Evolutionary conservation across 92 coral and sea anemone species (phyloP).

Genomic region (Palythoa caribaeorum): DNA sequence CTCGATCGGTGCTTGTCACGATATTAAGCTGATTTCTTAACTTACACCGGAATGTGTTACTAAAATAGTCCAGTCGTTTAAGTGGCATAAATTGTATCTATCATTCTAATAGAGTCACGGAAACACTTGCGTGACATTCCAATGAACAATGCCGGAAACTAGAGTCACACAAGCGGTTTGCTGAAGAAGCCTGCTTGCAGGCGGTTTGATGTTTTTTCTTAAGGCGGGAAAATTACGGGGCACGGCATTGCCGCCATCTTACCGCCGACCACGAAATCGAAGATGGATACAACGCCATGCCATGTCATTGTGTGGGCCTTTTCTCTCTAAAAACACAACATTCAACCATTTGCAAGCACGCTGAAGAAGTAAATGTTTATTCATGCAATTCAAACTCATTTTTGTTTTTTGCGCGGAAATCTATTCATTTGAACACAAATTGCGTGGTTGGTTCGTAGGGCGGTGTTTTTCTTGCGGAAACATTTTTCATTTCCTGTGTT

Average conservation of each 20-base stretch:
- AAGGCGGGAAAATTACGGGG: no score
- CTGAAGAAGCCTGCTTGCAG: not conserved
- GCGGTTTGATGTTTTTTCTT: not conserved
- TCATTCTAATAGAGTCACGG: not conserved
- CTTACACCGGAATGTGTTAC: not conserved
- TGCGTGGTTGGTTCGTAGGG: not conserved
- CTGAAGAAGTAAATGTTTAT: no score
- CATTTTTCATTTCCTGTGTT: slow-evolving; percentile 16
- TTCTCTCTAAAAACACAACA: no score
- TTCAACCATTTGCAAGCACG: no score
- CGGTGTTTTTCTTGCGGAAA: not conserved
- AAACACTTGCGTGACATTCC: slow-evolving; percentile 3
- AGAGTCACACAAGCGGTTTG: slow-evolving; percentile 6
- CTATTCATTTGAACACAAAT: not conserved
- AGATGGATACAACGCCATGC: no score
- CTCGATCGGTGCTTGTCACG: not conserved
- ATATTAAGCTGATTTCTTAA: not conserved
- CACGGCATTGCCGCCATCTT: no score
- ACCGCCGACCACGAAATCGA: no score
- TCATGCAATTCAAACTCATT: no score
- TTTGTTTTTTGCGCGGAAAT: not conserved
- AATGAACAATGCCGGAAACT: not conserved
- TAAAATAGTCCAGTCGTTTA: not conserved
- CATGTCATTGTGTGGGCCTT: no score
- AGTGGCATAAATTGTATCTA: not conserved